phyloP scores from a whole-genome alignment of 1,140 invertebrate species.

The Micrasema minimum region DNA sequence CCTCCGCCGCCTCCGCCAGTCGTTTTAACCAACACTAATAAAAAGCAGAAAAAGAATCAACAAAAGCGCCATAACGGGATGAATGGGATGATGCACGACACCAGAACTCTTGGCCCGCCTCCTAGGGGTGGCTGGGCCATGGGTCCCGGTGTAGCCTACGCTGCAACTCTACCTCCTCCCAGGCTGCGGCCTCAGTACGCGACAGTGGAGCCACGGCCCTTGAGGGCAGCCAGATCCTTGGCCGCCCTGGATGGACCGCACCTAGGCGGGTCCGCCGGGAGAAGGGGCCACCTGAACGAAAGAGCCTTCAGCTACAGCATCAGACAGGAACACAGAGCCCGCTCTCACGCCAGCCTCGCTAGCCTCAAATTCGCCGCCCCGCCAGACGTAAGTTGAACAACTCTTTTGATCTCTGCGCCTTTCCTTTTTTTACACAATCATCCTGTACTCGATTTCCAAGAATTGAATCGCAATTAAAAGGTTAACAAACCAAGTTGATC shows the following conservation, averaged over 20 bases:
- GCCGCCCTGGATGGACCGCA: slow-evolving; percentile 73
- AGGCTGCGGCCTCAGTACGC: slow-evolving; percentile 69
- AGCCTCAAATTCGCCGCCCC: slow-evolving; percentile 83
- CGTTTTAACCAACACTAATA: slow-evolving; percentile 66
- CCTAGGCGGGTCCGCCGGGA: slow-evolving; percentile 85
- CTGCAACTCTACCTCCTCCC: slow-evolving; percentile 69
- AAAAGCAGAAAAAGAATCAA: slow-evolving; percentile 67
- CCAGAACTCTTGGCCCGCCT: slow-evolving; percentile 59
- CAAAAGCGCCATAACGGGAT: slow-evolving; percentile 63
- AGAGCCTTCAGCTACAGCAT: slow-evolving; percentile 94
- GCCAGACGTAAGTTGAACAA: slow-evolving; percentile 65
- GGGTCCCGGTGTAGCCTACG: slow-evolving; percentile 60
- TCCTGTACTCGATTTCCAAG: too few species aligned
- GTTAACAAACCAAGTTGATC: too few species aligned
- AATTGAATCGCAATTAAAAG: too few species aligned
- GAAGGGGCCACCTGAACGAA: slow-evolving; percentile 93
- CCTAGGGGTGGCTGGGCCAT: slow-evolving; percentile 56
- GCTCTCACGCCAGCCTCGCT: slow-evolving; percentile 89
- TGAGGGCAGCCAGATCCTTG: slow-evolving; percentile 84
- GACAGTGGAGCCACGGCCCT: slow-evolving; percentile 74
- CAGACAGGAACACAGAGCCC: slow-evolving; percentile 88
- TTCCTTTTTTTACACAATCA: not conserved
- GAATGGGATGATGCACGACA: slow-evolving; percentile 58
- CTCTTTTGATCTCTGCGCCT: not conserved
- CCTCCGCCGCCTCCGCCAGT: slow-evolving; percentile 73